These are phyloP conservation scores for Rhea pennata DNA, from an alignment of 2,113 vertebrate species.

Conservation along the genomic window DNA sequence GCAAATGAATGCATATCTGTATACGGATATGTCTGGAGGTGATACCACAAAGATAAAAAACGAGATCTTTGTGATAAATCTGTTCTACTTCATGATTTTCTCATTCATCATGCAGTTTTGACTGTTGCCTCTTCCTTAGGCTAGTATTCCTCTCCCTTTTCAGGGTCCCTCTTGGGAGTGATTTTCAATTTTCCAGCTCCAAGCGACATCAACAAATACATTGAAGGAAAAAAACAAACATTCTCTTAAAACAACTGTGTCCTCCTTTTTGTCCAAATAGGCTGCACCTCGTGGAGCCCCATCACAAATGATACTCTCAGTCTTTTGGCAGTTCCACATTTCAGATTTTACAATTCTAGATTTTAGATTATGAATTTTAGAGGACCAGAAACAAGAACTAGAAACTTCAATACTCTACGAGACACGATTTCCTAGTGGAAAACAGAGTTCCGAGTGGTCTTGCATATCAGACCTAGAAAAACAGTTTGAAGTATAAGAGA, in stretches of 20 bases:
- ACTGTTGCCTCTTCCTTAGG: not conserved
- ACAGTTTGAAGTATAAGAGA: not conserved
- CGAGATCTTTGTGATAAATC: not conserved
- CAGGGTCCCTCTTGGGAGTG: not conserved
- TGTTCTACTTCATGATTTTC: not conserved
- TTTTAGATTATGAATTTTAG: not conserved
- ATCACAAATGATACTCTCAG: not conserved
- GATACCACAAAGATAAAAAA: not conserved
- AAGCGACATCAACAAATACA: not conserved
- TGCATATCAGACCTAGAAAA: not conserved
- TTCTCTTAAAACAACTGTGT: not conserved
- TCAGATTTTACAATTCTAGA: not conserved
- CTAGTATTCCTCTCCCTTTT: not conserved
- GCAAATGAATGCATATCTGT: not conserved
- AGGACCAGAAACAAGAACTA: not conserved
- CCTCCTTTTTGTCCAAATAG: not conserved
- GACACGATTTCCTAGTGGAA: not conserved
- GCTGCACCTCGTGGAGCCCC: not conserved
- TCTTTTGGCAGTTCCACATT: not conserved
- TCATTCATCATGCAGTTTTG: not conserved
- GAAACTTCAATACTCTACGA: not conserved
- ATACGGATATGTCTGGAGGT: not conserved
- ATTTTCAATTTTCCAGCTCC: not conserved
- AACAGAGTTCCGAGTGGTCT: not conserved
- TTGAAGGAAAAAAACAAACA: not conserved